Evolutionary conservation across 2,797 vertebrate species (phyloP).

Genomic region (Coregonus sp.): DNA sequence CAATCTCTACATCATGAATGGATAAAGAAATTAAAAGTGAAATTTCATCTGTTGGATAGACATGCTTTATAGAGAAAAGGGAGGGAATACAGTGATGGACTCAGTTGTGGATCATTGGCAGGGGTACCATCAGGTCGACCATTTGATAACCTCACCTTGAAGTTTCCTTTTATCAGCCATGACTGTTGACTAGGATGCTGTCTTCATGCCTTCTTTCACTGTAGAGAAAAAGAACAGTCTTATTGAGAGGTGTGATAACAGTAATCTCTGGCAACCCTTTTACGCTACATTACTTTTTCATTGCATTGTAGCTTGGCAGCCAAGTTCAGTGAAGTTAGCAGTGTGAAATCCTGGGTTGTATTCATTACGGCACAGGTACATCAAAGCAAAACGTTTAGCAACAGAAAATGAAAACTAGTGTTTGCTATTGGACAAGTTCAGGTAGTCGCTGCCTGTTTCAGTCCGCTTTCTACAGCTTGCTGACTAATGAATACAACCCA

Average conservation of each 20-base stretch:
- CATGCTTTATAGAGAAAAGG: not conserved
- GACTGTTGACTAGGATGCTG: constrained; percentile 84
- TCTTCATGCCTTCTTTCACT: constrained; percentile 91
- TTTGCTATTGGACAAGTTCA: not conserved
- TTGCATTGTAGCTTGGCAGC: not conserved
- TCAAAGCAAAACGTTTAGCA: not conserved
- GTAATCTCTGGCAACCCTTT: too few species aligned
- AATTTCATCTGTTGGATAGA: not conserved
- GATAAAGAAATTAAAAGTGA: not conserved
- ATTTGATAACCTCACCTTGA: constrained; percentile 79
- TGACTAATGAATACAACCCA: not conserved
- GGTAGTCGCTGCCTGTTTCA: not conserved
- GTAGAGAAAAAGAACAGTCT: constrained; percentile 28
- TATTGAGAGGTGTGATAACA: not conserved
- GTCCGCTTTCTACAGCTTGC: not conserved
- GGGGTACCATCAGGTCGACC: not conserved
- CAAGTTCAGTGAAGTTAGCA: not conserved
- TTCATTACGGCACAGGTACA: not conserved
- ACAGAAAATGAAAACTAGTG: not conserved
- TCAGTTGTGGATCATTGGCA: not conserved
- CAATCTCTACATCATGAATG: not conserved
- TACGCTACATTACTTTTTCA: not conserved
- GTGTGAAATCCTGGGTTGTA: not conserved
- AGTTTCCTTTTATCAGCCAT: constrained; percentile 98
- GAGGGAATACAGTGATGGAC: too few species aligned